A percentile compares a stretch with the other conserved stretches of the same genome.
These are phyloP conservation scores for Holacanthus passer DNA, from an alignment of 2,113 vertebrate species.

Conservation along the genomic window DNA sequence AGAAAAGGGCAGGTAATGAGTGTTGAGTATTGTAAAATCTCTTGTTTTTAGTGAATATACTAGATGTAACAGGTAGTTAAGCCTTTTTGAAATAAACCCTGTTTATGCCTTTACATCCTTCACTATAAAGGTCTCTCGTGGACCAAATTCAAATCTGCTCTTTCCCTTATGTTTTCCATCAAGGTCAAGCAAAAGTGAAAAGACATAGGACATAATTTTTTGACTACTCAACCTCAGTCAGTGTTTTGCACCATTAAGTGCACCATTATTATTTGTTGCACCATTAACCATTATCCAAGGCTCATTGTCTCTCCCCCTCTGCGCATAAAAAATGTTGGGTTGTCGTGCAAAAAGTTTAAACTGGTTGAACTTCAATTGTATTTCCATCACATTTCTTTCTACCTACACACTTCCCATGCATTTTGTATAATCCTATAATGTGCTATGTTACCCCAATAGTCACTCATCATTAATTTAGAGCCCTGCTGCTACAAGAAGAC, in stretches of 20 bases:
- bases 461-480: neutral
- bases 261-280: too few species aligned
- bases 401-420: neutral
- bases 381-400: too few species aligned
- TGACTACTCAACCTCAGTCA: too few species aligned
- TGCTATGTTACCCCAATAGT: neutral
- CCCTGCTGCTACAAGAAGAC: neutral
- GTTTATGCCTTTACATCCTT: neutral
- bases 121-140: neutral
- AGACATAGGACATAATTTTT: too few species aligned
- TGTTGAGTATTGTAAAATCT: neutral
- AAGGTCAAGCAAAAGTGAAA: too few species aligned
- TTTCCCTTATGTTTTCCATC: too few species aligned
- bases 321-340: too few species aligned
- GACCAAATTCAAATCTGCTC: neutral
- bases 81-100: neutral
- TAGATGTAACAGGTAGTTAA: neutral
- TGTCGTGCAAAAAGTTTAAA: too few species aligned
- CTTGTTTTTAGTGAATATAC: neutral
- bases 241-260: too few species aligned
- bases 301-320: too few species aligned
- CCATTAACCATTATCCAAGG: too few species aligned
- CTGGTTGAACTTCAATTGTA: too few species aligned
- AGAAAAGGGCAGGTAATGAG: neutral
- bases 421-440: neutral